Evolutionary conservation across 2,888 invertebrate species (phyloP).

Genomic region (Acleris literana): DNA sequence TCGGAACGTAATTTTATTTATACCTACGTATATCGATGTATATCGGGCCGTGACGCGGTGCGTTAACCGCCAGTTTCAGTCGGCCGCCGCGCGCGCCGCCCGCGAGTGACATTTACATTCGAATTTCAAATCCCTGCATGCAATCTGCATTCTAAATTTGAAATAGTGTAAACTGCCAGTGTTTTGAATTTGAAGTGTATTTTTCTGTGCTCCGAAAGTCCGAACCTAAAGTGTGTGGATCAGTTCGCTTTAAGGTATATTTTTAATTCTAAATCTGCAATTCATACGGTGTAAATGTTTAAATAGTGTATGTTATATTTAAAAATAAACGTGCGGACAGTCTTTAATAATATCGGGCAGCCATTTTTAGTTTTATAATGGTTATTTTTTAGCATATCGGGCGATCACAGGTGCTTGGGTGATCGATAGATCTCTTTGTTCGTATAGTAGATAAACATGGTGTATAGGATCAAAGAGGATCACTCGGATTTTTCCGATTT

Average conservation of each 20-base stretch:
- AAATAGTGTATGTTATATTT: conserved; percentile 33
- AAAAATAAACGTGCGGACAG: conserved; percentile 30
- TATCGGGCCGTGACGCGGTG: conserved; percentile 20
- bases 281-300: conserved; percentile 26
- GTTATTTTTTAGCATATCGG: conserved; percentile 1
- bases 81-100: conserved; percentile 32
- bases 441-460: conserved; percentile 30
- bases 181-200: conserved; percentile 33
- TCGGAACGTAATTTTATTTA: conserved; percentile 33
- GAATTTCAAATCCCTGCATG: conserved; percentile 25
- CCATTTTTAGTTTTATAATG: conserved; percentile 15
- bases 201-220: conserved; percentile 22
- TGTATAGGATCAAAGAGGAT: conserved; percentile 19
- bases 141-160: conserved; percentile 33
- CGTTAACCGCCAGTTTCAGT: conserved; percentile 30
- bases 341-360: conserved; percentile 23
- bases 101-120: conserved; percentile 29
- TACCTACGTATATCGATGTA: conserved; percentile 33
- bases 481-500: conserved; percentile 18
- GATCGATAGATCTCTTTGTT: conserved; percentile 31
- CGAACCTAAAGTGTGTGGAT: conserved; percentile 17
- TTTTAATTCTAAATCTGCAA: conserved; percentile 26
- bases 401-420: not conserved
- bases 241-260: conserved; percentile 25
- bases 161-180: conserved; percentile 36